Base-by-base conservation (phyloP, 2,888 invertebrate species). In the Rhagophthalmus giganteus region DNA sequence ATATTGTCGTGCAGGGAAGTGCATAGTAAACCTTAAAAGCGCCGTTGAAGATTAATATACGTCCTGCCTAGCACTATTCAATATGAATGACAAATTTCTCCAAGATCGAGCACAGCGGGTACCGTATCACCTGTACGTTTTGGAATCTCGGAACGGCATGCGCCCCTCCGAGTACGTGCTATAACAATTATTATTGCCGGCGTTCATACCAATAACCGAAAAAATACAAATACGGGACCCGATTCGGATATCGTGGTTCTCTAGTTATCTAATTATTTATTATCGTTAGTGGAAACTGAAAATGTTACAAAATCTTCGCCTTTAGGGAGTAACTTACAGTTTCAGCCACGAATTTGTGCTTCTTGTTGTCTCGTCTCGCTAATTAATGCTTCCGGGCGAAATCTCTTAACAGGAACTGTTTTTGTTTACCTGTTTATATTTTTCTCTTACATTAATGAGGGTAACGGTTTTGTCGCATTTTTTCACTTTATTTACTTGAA, bases 21-120 rank as follows among this genome's bases (percentile, higher is more conserved):
- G 48, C 34, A 41, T 3, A 20, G 20, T 20, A 20, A 25, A 39
- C 34, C 20, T 30, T 32, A 31, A 39, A 44, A 33, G 31, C n/a
- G 27, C 33, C 44, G 44, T 15, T 35, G 54, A 57, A 60, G 55
- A 58, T 61, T 65, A 62, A 64, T 65, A 64, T 63, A 65, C 64
- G 58, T 57, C 57, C 53, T 58, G 55, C 55, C 49, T 59, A 59
- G 59, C 54, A 64, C 64, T 64, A 58, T 63, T 54, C 52, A 38
- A 53, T 42, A 53, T 59, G 64, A 60, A 62, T 66, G 46, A 58
- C 57, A 62, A 63, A 64, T 63, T 64, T 64, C 61, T 61, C 57
- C 63, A 62, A 64, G 63, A 63, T 64, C 63, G 60, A 57, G 58
- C 63, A 57, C 61, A 60, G 62, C 61, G 57, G 55, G 60, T 55